Conservation (phyloP, 1,140 invertebrate genomes). For the Lycorma delicatula region DNA sequence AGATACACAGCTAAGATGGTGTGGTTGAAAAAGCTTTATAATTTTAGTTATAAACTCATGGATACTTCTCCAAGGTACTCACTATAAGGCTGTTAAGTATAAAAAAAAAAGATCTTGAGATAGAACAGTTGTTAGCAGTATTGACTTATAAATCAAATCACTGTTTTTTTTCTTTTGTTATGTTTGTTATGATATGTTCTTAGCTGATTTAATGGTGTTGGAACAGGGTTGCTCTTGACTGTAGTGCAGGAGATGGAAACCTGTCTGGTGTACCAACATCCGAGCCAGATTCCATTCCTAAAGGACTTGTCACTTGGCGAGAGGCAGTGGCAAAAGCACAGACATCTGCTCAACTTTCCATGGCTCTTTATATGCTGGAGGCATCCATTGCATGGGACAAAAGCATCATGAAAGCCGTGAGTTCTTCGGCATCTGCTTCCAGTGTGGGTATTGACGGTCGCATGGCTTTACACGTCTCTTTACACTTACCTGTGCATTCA, state of each 20-base stretch:
- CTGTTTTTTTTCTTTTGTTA: no score
- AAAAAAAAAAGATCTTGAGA: no score
- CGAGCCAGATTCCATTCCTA: conserved; percentile 41
- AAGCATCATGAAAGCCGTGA: conserved; percentile 97
- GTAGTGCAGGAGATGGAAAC: conserved; percentile 26
- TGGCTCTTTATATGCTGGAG: conserved; percentile 84
- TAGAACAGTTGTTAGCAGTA: no score
- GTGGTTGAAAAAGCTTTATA: no score
- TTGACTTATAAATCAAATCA: no score
- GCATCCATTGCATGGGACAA: conserved; percentile 95
- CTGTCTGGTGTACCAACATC: conserved; percentile 27
- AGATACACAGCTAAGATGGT: no score
- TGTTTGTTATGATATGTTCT: no score
- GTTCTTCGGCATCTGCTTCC: conserved; percentile 35
- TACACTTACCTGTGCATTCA: no score
- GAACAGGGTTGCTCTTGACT: conserved; percentile 5
- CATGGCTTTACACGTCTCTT: conserved; percentile 14
- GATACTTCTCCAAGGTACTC: no score
- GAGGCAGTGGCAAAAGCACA: conserved; percentile 72
- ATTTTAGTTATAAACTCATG: no score
- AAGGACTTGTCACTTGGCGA: conserved; percentile 76
- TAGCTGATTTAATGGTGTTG: no score
- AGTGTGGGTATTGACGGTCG: conserved; percentile 24
- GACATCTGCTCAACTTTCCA: conserved; percentile 81
- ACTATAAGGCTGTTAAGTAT: no score